These are phyloP conservation scores for Chlorocebus sabaeus DNA, from an alignment of 2,113 vertebrate species.

Conservation along the genomic window DNA sequence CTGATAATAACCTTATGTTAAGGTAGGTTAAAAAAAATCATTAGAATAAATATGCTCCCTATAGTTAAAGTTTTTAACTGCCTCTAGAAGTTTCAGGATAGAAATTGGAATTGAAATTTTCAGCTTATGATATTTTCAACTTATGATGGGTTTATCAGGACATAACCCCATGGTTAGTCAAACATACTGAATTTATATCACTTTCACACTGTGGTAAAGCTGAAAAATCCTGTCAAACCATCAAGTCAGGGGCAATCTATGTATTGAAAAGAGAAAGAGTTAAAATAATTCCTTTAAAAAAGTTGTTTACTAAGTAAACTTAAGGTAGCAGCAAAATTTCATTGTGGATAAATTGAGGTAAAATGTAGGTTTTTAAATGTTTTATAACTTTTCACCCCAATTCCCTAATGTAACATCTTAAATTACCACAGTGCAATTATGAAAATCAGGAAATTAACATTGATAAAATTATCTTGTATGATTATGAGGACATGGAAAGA, in stretches of 20 bases:
- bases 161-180: neutral
- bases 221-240: neutral
- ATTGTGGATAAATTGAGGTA: neutral
- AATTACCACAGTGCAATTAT: neutral
- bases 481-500: neutral
- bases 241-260: neutral
- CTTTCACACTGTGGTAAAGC: neutral
- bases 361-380: neutral
- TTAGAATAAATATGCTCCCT: neutral
- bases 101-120: neutral
- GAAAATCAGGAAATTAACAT: neutral
- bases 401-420: neutral
- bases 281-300: neutral
- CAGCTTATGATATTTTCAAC: neutral
- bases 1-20: neutral
- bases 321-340: neutral
- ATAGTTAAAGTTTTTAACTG: constrained; percentile 10
- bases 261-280: no score
- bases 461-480: neutral
- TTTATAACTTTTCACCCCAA: neutral
- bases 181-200: neutral
- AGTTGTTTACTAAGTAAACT: neutral
- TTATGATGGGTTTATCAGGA: neutral
- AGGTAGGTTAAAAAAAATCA: neutral
- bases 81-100: neutral